Percentiles rank a stretch among this genome's conserved stretches.
These are phyloP conservation scores for Drosophila dives DNA, from an alignment of 2,888 invertebrate genomes.

Conservation along the genomic window DNA sequence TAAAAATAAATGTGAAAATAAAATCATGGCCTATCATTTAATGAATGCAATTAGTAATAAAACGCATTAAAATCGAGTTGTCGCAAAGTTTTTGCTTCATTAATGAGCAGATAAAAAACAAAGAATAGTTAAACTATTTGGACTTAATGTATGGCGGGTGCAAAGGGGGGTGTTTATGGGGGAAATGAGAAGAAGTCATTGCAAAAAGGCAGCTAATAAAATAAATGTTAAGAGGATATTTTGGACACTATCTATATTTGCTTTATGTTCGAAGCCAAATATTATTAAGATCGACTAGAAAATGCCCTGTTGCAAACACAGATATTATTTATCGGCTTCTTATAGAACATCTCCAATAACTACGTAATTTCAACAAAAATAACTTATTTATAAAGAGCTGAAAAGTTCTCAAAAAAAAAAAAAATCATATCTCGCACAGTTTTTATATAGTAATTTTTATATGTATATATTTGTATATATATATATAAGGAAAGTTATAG, in stretches of 20 bases:
- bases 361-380: background rate
- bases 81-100: slow-evolving; percentile 44
- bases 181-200: background rate
- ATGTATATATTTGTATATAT: background rate
- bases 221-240: slow-evolving; percentile 19
- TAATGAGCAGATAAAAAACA: slow-evolving; percentile 28
- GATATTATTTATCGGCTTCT: background rate
- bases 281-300: background rate
- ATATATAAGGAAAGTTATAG: slow-evolving; percentile 55
- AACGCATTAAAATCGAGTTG: slow-evolving; percentile 22
- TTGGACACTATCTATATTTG: slow-evolving; percentile 7
- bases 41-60: slow-evolving; percentile 57
- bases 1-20: background rate
- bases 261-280: background rate
- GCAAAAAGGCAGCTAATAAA: slow-evolving; percentile 23
- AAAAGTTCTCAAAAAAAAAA: background rate
- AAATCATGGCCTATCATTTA: slow-evolving; percentile 34
- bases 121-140: slow-evolving; percentile 29
- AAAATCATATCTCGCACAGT: background rate
- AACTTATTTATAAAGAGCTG: background rate
- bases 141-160: slow-evolving; percentile 2
- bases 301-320: background rate
- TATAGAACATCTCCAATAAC: background rate
- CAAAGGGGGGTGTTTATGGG: background rate
- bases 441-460: background rate